phyloP scores from a whole-genome alignment of 2,797 vertebrate species.

The Poecilia picta region DNA sequence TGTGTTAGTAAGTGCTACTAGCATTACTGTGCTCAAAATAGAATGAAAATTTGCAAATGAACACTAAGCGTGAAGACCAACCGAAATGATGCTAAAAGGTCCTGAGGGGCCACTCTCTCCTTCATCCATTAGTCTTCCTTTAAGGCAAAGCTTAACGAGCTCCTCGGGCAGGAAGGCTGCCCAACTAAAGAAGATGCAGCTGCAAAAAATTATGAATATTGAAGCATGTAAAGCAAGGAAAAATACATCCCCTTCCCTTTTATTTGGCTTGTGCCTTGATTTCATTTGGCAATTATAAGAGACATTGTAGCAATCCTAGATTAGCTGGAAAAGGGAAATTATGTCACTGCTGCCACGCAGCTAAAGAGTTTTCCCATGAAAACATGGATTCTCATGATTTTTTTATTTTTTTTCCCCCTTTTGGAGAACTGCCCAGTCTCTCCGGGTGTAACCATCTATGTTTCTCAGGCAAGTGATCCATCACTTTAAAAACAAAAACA shows the following conservation, averaged over 20 bases:
- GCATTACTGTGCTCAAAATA: conserved; percentile 75
- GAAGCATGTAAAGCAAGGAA: conserved; percentile 49
- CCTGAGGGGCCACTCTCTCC: conserved; percentile 73
- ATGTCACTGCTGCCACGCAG: conserved; percentile 62
- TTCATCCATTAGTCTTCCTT: conserved; percentile 79
- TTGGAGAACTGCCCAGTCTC: conserved; percentile 71
- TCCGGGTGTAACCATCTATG: conserved; percentile 66
- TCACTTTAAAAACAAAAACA: conserved; percentile 62
- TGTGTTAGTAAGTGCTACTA: conserved; percentile 80
- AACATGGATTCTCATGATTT: conserved; percentile 69
- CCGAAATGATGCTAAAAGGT: conserved; percentile 79
- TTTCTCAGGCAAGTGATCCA: conserved; percentile 72
- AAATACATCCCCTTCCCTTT: conserved; percentile 23
- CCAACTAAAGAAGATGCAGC: conserved; percentile 55
- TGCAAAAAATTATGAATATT: conserved; percentile 61
- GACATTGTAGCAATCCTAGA: conserved; percentile 30
- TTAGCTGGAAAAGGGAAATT: conserved; percentile 60
- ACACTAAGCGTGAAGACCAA: conserved; percentile 76
- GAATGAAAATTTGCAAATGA: conserved; percentile 79
- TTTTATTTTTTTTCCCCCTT: conserved; percentile 56
- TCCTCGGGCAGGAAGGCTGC: conserved; percentile 66
- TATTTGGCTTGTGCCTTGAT: conserved; percentile 20
- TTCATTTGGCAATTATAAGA: conserved; percentile 15
- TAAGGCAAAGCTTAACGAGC: conserved; percentile 77
- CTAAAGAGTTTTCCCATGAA: conserved; percentile 66